Conservation (phyloP, 2,797 vertebrate genomes). For the Spizella passerina region DNA sequence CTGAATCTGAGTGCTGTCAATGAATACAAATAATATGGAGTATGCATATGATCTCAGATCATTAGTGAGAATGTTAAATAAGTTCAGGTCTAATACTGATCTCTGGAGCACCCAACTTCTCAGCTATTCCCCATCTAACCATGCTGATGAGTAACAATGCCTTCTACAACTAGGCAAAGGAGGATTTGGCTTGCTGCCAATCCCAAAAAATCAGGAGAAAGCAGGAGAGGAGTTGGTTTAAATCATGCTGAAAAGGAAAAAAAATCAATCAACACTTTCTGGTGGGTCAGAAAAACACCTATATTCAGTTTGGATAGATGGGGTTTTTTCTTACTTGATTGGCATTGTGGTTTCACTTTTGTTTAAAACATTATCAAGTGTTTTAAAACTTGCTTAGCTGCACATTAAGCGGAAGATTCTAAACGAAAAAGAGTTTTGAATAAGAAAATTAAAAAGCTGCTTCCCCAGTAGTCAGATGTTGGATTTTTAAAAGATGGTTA, state of each 20-base stretch:
- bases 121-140: conserved; percentile 13
- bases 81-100: conserved; percentile 1
- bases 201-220: conserved; percentile 8
- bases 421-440: neutral
- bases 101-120: conserved; percentile 25
- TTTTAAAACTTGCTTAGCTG: neutral
- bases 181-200: conserved; percentile 22
- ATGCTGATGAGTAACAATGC: neutral
- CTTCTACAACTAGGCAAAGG: neutral
- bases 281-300: neutral
- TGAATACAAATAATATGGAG: conserved; percentile 40
- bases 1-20: neutral
- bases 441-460: neutral
- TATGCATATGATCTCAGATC: neutral
- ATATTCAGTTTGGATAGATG: neutral
- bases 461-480: neutral
- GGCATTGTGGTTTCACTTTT: neutral
- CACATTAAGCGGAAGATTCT: neutral
- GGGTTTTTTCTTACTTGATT: neutral
- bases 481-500: neutral
- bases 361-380: neutral
- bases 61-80: conserved; percentile 48
- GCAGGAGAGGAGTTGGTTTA: neutral
- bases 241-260: neutral
- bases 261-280: neutral